Conservation (phyloP, 2,888 invertebrate species). For the Dasypogon diadema region DNA sequence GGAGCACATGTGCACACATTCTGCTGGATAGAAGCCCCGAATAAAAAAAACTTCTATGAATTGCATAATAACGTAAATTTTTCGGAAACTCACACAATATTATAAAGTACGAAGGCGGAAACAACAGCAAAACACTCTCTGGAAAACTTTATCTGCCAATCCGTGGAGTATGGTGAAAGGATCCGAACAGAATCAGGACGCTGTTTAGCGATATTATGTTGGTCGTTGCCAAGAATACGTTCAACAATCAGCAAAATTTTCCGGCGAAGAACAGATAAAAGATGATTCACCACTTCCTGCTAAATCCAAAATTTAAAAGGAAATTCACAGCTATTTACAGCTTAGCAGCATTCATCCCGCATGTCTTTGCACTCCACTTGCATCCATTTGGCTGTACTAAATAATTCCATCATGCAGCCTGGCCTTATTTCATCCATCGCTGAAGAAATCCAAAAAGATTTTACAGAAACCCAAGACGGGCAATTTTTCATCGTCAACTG, state of each 20-base stretch:
- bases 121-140: background rate
- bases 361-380: slow-evolving; percentile 10
- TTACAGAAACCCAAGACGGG: slow-evolving; percentile 54
- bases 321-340: slow-evolving; percentile 35
- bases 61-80: no score
- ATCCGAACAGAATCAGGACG: background rate
- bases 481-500: slow-evolving; percentile 57
- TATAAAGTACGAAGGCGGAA: background rate
- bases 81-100: no score
- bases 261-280: slow-evolving; percentile 6
- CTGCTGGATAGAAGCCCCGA: no score
- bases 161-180: background rate
- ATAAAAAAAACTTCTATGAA: no score
- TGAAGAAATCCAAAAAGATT: slow-evolving; percentile 51
- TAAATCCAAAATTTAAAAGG: slow-evolving; percentile 14
- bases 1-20: no score
- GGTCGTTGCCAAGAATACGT: slow-evolving; percentile 11
- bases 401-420: slow-evolving; percentile 47
- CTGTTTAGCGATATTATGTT: slow-evolving; percentile 30
- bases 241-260: slow-evolving; percentile 42
- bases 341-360: slow-evolving; percentile 35
- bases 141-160: background rate
- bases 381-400: slow-evolving; percentile 47
- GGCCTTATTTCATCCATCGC: slow-evolving; percentile 50
- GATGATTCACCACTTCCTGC: slow-evolving; percentile 28